These are phyloP conservation scores for Falco naumanni DNA, from an alignment of 2,797 vertebrate genomes.

Conservation along the genomic window DNA sequence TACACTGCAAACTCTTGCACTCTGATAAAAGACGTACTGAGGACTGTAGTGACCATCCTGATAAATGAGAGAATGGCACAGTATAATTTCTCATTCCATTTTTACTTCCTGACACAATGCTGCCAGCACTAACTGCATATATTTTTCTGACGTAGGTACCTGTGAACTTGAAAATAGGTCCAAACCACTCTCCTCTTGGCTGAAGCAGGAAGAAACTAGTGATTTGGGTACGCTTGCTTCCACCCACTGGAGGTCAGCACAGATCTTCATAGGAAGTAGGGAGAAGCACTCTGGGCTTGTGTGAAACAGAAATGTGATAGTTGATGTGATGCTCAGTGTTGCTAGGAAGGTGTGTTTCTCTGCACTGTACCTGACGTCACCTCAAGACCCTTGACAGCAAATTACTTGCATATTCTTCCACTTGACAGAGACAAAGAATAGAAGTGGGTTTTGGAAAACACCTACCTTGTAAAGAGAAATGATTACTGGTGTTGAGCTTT, in stretches of 20 bases:
- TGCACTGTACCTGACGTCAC: background rate
- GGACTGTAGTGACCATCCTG: background rate
- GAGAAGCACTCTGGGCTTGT: background rate
- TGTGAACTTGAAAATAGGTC: background rate
- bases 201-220: background rate
- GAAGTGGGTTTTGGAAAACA: background rate
- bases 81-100: background rate
- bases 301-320: background rate
- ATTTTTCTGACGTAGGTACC: background rate
- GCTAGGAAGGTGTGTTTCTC: background rate
- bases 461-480: background rate
- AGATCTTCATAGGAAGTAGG: background rate
- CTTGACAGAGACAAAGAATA: background rate
- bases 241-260: constrained; percentile 67
- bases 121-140: background rate
- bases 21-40: background rate
- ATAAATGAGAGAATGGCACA: background rate
- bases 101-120: background rate
- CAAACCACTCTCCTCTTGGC: background rate
- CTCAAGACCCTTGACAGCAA: background rate
- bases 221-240: background rate
- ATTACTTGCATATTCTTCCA: background rate
- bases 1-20: background rate
- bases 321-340: background rate
- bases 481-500: background rate